These are phyloP conservation scores for Melanaphis sacchari DNA, from an alignment of 1,140 invertebrate genomes.

Conservation along the genomic window DNA sequence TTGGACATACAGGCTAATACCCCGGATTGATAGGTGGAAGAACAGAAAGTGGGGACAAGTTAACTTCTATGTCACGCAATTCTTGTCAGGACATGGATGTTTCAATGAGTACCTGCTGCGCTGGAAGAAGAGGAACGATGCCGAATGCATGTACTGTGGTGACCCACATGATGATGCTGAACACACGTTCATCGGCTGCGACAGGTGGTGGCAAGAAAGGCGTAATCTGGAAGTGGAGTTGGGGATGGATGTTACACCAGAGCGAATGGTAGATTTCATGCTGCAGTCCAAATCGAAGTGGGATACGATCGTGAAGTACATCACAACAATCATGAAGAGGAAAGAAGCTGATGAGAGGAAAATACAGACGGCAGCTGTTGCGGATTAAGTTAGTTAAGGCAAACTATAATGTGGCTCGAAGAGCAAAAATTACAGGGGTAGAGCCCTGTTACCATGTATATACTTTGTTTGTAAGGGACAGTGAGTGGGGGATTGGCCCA, in stretches of 20 bases:
- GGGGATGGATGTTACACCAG: not conserved
- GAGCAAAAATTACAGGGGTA: not conserved
- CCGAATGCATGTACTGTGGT: not conserved
- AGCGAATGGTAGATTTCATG: not conserved
- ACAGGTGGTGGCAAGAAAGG: not conserved
- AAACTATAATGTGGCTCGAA: not conserved
- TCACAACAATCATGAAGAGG: not conserved
- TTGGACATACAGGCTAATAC: not conserved
- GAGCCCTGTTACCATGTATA: not conserved
- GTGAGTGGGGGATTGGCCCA: too few species aligned
- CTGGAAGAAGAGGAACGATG: not conserved
- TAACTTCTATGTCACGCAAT: not conserved
- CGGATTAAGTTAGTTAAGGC: not conserved
- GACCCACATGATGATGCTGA: not conserved
- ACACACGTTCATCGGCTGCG: not conserved
- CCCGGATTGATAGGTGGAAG: not conserved
- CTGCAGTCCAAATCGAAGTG: slow-evolving; percentile 1
- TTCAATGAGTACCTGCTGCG: not conserved
- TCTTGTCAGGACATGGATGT: not conserved
- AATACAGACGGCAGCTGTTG: not conserved
- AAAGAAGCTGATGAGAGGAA: not conserved
- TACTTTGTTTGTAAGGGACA: not conserved
- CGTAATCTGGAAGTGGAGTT: not conserved
- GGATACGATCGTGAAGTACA: not conserved
- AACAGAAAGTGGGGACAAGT: not conserved